Conservation (phyloP, 2,113 vertebrate genomes). For the Tragulus kanchil region DNA sequence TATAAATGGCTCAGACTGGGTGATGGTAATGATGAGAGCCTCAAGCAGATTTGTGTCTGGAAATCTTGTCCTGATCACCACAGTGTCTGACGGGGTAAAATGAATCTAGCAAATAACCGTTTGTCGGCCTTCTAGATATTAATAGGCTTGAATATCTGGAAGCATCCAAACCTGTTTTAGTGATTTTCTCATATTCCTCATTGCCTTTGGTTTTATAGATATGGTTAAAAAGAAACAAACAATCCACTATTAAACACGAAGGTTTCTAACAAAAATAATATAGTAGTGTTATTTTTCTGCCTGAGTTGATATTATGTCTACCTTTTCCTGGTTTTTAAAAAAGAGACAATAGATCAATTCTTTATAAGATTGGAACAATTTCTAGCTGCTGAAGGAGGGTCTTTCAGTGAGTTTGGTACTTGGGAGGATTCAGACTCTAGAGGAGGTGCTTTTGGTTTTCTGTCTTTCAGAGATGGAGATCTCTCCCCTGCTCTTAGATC, state of each 20-base stretch:
- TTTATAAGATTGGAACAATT: background rate
- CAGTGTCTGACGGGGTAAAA: background rate
- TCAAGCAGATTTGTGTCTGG: background rate
- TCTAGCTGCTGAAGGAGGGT: background rate
- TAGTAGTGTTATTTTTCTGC: constrained; percentile 33
- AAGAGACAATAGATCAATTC: background rate
- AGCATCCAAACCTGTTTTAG: background rate
- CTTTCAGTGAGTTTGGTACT: background rate
- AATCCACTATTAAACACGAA: background rate
- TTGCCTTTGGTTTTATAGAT: background rate
- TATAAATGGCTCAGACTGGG: background rate
- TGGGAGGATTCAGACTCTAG: background rate
- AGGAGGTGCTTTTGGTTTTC: background rate
- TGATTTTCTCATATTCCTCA: background rate
- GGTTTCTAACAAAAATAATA: background rate
- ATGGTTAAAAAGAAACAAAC: background rate
- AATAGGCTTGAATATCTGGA: background rate
- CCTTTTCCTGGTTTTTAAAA: background rate
- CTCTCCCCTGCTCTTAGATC: background rate
- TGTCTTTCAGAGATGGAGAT: background rate
- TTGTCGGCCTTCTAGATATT: background rate
- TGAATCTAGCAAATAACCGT: background rate
- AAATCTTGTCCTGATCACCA: background rate
- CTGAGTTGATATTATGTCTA: background rate
- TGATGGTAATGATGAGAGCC: background rate